Conservation (phyloP, 30 jellyfish, hydroid and myxozoan genomes). For the Turritopsis rubra region DNA sequence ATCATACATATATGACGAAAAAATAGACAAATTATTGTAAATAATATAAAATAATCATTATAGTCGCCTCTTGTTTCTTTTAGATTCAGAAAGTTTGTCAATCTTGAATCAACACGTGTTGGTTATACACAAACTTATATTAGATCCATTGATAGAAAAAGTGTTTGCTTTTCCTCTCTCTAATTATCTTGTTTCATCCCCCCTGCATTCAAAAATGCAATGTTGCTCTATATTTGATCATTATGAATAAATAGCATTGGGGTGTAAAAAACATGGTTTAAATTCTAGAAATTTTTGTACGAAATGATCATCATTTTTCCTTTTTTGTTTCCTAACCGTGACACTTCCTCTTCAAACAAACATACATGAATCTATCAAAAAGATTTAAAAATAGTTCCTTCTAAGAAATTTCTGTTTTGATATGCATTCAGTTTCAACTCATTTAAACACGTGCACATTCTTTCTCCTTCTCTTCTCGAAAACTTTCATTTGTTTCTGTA, state of each 20-base stretch:
- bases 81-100: no score
- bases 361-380: not conserved
- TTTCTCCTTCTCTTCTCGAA: not conserved
- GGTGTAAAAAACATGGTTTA: no score
- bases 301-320: not conserved
- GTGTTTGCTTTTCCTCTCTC: not conserved
- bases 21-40: no score
- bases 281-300: not conserved
- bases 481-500: no score
- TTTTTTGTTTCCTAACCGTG: not conserved
- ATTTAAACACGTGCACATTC: no score
- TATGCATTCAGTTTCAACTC: not conserved
- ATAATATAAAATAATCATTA: no score
- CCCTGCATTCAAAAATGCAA: not conserved
- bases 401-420: not conserved
- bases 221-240: not conserved
- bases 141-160: not conserved
- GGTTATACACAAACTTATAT: no score
- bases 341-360: not conserved
- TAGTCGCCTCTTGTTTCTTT: no score
- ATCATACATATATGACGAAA: no score
- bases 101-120: no score
- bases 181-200: not conserved
- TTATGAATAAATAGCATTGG: no score
- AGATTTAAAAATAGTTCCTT: not conserved